A percentile compares a stretch with the other conserved stretches of the same genome.
Conservation (phyloP, 2,113 vertebrate genomes). For the Oceanites oceanicus region DNA sequence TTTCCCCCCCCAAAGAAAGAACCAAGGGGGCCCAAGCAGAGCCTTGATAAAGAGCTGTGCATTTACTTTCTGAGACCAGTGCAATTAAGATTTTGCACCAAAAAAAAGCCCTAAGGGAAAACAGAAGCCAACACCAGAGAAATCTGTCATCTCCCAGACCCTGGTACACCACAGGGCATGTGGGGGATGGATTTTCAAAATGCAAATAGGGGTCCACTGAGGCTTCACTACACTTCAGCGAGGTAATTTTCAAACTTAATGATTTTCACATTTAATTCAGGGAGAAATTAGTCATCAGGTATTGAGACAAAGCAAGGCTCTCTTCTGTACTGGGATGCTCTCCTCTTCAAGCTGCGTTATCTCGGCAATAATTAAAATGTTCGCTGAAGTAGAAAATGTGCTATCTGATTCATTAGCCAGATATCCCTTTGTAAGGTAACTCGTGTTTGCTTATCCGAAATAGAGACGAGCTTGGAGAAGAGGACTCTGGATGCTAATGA, state of each 20-base stretch:
- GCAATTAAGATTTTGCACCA: not conserved
- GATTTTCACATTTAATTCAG: slow-evolving; percentile 72
- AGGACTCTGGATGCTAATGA: not conserved
- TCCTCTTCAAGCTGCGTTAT: slow-evolving; percentile 62
- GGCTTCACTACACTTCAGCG: slow-evolving; percentile 14
- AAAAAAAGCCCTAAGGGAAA: not conserved
- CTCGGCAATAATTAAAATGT: slow-evolving; percentile 73
- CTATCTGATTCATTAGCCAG: slow-evolving; percentile 61
- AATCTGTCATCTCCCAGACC: slow-evolving; percentile 4
- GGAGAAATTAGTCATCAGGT: slow-evolving; percentile 63
- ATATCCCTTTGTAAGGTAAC: slow-evolving; percentile 28
- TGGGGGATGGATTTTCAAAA: slow-evolving; percentile 11
- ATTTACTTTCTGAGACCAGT: not conserved
- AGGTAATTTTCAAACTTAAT: slow-evolving; percentile 62
- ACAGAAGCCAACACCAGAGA: not conserved
- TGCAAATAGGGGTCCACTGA: slow-evolving; percentile 20
- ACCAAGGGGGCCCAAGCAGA: not conserved
- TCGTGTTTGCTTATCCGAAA: not conserved
- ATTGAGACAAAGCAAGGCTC: slow-evolving; percentile 64
- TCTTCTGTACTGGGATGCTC: slow-evolving; percentile 45
- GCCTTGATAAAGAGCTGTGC: not conserved
- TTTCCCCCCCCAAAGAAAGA: not conserved
- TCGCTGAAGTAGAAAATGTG: slow-evolving; percentile 61
- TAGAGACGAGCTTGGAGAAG: not conserved
- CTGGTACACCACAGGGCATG: not conserved